phyloP scores from a whole-genome alignment of 2,113 vertebrate species.

The Nothobranchius kuhntae region DNA sequence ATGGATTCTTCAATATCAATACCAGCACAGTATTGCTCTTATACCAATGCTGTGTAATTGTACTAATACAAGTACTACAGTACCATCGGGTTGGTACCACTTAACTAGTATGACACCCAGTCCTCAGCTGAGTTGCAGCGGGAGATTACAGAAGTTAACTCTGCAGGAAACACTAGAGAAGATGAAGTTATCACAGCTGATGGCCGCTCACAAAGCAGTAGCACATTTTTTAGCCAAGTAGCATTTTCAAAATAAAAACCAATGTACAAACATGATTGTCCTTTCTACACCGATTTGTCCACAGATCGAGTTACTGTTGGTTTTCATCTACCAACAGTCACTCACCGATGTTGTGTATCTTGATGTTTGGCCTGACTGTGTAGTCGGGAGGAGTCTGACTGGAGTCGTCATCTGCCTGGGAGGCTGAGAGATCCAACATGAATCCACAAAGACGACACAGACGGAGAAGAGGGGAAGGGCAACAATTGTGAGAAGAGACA shows the following conservation, averaged over 20 bases:
- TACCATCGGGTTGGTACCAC: no score
- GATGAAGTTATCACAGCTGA: no score
- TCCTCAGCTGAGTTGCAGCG: no score
- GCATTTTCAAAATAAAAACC: slow-evolving; percentile 3
- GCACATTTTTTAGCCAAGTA: no score
- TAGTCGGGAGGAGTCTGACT: slow-evolving; percentile 89
- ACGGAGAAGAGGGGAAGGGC: neutral
- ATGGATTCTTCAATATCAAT: no score
- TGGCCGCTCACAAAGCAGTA: no score
- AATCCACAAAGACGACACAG: slow-evolving; percentile 4
- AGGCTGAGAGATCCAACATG: slow-evolving; percentile 77
- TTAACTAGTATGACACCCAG: no score
- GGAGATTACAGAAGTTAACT: no score
- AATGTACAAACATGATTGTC: slow-evolving; percentile 14
- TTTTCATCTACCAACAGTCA: slow-evolving; percentile 18
- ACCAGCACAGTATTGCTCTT: no score
- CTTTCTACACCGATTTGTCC: slow-evolving; percentile 24
- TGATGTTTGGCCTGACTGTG: slow-evolving; percentile 92
- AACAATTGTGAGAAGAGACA: slow-evolving; percentile 3
- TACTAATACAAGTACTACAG: no score
- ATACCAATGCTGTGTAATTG: no score
- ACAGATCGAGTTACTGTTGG: slow-evolving; percentile 32
- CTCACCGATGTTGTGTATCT: slow-evolving; percentile 95
- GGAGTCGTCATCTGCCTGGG: slow-evolving; percentile 88
- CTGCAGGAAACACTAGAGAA: no score